These are phyloP conservation scores for Papilio gigon DNA, from an alignment of 2,888 invertebrate genomes.

Conservation along the genomic window DNA sequence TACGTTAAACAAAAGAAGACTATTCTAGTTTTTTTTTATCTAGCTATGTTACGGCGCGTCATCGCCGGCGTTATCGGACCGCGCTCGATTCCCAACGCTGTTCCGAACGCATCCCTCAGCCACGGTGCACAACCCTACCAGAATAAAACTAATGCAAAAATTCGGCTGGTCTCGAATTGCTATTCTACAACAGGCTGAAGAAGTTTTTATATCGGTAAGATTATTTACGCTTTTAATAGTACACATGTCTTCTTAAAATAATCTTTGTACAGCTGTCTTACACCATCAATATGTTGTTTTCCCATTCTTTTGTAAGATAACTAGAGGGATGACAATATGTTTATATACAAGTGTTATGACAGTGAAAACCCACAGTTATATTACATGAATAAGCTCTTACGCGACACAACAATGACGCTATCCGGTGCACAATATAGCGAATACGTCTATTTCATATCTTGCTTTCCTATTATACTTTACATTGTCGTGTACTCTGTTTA, in stretches of 20 bases:
- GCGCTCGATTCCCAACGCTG: constrained; percentile 97
- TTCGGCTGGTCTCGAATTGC: constrained; percentile 99
- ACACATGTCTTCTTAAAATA: too few relatives aligned
- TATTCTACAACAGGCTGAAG: constrained; percentile 98
- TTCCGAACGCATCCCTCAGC: constrained; percentile 99
- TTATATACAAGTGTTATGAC: background rate
- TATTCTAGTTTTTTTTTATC: too few relatives aligned
- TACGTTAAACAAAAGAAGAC: too few relatives aligned
- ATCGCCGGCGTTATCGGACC: constrained; percentile 98
- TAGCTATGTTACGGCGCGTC: constrained; percentile 99
- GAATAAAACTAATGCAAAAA: constrained; percentile 97
- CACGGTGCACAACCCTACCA: constrained; percentile 98
- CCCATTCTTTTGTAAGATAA: background rate
- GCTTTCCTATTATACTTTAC: background rate
- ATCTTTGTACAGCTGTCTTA: too few relatives aligned
- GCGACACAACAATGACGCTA: constrained; percentile 1
- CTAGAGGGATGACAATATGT: background rate
- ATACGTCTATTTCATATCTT: constrained; percentile 7
- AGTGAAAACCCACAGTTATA: background rate
- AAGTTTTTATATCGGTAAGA: constrained; percentile 96
- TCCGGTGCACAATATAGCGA: background rate
- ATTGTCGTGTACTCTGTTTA: constrained; percentile 8
- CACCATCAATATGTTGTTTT: background rate
- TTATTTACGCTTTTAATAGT: too few relatives aligned
- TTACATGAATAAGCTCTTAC: background rate